These are phyloP conservation scores for Burhinus oedicnemus DNA, from an alignment of 2,113 vertebrate genomes.

Conservation along the genomic window DNA sequence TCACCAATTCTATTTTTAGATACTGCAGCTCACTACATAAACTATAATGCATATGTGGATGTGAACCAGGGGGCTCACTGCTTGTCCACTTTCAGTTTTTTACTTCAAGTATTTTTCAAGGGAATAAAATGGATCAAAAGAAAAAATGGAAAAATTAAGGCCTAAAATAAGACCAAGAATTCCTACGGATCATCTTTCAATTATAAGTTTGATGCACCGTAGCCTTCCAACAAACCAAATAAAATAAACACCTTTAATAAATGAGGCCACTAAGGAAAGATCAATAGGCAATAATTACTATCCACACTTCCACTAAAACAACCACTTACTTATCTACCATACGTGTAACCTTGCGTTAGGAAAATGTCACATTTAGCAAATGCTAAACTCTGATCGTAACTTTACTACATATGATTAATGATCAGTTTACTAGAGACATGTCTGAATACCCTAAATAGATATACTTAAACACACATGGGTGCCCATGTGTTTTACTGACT, in stretches of 20 bases:
- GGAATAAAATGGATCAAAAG: neutral
- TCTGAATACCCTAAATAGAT: neutral
- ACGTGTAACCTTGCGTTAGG: neutral
- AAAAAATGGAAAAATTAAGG: neutral
- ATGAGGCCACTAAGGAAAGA: neutral
- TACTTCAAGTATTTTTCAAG: neutral
- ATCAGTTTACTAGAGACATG: neutral
- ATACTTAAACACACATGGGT: neutral
- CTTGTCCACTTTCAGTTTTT: neutral
- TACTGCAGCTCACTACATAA: neutral
- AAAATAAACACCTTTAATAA: neutral
- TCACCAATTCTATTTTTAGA: slow-evolving; percentile 29
- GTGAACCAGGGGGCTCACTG: neutral
- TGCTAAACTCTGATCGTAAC: neutral
- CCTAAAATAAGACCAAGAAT: neutral
- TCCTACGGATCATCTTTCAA: neutral
- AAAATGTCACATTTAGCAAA: neutral
- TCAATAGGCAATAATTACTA: neutral
- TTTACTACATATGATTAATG: neutral
- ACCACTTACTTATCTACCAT: neutral
- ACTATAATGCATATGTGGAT: neutral
- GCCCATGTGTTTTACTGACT: neutral
- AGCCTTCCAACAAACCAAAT: neutral
- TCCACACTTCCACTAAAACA: neutral
- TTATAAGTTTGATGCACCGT: neutral